phyloP scores from a whole-genome alignment of 1,140 invertebrate species.

The Halotydeus destructor region DNA sequence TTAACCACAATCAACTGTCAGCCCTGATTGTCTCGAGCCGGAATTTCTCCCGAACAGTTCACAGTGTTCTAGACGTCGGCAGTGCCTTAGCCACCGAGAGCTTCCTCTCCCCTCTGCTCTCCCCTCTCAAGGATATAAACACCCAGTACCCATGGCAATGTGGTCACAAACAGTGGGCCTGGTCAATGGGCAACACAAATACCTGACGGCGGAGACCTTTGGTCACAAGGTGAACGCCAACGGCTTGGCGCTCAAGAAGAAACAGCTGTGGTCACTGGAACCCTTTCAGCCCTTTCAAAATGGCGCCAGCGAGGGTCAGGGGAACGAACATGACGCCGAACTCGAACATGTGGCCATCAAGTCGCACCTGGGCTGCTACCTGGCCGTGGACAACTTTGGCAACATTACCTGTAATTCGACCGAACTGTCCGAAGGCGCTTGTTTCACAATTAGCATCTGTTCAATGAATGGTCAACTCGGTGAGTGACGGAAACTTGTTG shows the following conservation, averaged over 20 bases:
- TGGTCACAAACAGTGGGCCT: slow-evolving; percentile 46
- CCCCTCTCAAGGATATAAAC: no score
- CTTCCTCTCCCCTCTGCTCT: no score
- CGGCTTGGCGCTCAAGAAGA: slow-evolving; percentile 80
- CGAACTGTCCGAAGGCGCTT: slow-evolving; percentile 49
- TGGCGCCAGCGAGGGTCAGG: slow-evolving; percentile 38
- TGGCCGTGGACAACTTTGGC: slow-evolving; percentile 47
- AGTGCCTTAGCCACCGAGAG: no score
- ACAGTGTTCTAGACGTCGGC: no score
- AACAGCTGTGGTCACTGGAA: slow-evolving; percentile 80
- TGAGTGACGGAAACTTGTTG: no score
- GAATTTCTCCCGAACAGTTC: no score
- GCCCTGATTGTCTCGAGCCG: no score
- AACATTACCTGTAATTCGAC: slow-evolving; percentile 85
- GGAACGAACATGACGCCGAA: slow-evolving; percentile 10
- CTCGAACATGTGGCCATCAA: slow-evolving; percentile 16
- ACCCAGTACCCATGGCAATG: no score
- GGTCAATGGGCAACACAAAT: slow-evolving; percentile 64
- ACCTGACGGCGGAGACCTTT: slow-evolving; percentile 92
- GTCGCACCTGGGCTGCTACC: slow-evolving; percentile 56
- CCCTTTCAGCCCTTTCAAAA: no score
- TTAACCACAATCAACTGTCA: no score
- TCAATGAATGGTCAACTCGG: no score
- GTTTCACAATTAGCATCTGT: slow-evolving; percentile 55
- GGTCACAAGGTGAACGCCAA: slow-evolving; percentile 93